phyloP scores from a whole-genome alignment of 2,113 vertebrate species.

The Thalassoma bifasciatum region DNA sequence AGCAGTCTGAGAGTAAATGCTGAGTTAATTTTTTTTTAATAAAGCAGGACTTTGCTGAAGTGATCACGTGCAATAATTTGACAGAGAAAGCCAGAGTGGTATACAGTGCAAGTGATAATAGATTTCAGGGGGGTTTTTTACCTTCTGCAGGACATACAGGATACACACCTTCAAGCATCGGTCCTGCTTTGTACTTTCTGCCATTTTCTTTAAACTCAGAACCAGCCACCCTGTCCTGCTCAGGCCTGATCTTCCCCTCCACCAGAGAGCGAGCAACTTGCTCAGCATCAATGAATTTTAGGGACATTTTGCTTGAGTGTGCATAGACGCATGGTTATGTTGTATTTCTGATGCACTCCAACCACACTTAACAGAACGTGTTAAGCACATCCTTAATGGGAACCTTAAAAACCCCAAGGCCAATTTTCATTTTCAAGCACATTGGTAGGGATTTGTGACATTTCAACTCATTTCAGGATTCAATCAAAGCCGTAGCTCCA shows the following conservation, averaged over 20 bases:
- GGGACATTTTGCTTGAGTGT: conserved; percentile 62
- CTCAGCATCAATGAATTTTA: conserved; percentile 44
- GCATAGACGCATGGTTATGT: conserved; percentile 57
- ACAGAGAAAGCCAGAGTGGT: conserved; percentile 19
- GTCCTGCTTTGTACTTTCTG: conserved; percentile 3
- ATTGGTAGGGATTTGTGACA: conserved; percentile 74
- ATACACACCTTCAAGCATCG: neutral
- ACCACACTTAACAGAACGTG: conserved; percentile 71
- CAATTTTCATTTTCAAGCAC: conserved; percentile 68
- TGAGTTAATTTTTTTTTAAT: conserved; percentile 37
- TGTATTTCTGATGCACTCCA: conserved; percentile 72
- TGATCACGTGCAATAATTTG: conserved; percentile 30
- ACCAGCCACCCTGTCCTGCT: conserved; percentile 6
- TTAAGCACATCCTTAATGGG: conserved; percentile 75
- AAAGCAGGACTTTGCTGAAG: conserved; percentile 37
- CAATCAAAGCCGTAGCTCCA: conserved; percentile 77
- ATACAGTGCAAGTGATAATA: conserved; percentile 5
- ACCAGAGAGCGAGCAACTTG: neutral
- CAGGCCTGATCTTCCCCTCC: conserved; percentile 32
- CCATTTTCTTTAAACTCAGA: conserved; percentile 31
- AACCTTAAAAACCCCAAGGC: conserved; percentile 73
- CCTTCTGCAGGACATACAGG: conserved; percentile 9
- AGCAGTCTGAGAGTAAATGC: conserved; percentile 36
- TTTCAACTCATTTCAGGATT: conserved; percentile 79
- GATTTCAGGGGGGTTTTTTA: neutral